Evolutionary conservation across 2,888 invertebrate genomes (phyloP), one percentile per base, ranked within the genome.

Genomic region (Mantis religiosa): DNA sequence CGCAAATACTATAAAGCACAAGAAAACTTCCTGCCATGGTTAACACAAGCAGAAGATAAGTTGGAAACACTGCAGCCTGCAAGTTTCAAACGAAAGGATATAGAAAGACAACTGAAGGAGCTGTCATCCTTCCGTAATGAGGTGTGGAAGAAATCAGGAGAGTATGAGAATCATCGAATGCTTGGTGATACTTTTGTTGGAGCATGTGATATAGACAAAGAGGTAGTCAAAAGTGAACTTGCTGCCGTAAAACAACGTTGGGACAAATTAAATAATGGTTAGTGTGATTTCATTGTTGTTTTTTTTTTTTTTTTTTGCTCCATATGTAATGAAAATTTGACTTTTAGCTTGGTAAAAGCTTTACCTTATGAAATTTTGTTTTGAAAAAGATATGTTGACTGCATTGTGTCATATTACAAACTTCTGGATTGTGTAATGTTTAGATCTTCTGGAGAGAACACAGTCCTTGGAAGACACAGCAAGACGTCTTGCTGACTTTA

Each of bases 121-220:
- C 94, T 98, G 89, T 98, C 98, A 92, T 95, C 95, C 87, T 97
- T 99, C 94, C 96, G 98, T 91, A 98, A 98, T 92, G 99, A 99
- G 91, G 96, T 98, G 0, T 97, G 98, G 96, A 98, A 98, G 93
- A 97, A 97, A 92, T 97, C 98, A 25, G 98, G 98, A 15, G 99
- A 99, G 93, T 98, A 97, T 92, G 99, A 99, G 92, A 97, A 97
- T 93, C 97, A 97, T 91, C 96, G 96, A 92, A 96, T 96, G 0
- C 94, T 97, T 4, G 98, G 98, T 0, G 98, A 98, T 91, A 96
- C 97, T 0, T 97, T 99, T 94, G 95, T 98, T 87, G 95, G 96
- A 0, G 95, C 97, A 85, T 98, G 98, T 91, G 98, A 99, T 92
- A 96, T 97, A 87, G 98, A 99, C 92, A 98, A 98, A 92, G 98